phyloP scores from a whole-genome alignment of 2,113 vertebrate species.

The Myotis brandtii region DNA sequence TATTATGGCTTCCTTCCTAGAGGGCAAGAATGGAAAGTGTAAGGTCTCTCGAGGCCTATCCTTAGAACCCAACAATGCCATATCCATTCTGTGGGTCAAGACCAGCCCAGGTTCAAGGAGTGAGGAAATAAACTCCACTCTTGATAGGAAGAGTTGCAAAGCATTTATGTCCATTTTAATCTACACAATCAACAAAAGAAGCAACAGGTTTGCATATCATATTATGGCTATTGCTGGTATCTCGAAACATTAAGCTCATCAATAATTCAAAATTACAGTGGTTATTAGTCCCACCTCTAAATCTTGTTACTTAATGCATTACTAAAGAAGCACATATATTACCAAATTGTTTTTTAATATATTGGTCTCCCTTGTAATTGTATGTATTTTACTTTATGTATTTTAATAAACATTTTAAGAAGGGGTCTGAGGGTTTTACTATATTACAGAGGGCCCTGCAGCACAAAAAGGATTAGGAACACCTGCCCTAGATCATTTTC shows the following conservation, averaged over 20 bases:
- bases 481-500: not conserved
- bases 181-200: not conserved
- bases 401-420: not conserved
- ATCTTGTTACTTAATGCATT: not conserved
- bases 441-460: not conserved
- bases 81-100: not conserved
- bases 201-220: not conserved
- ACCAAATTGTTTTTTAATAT: not conserved
- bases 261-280: conserved; percentile 6
- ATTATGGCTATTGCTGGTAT: not conserved
- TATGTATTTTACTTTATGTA: not conserved
- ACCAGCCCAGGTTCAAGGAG: not conserved
- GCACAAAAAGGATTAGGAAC: not conserved
- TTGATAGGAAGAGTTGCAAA: not conserved
- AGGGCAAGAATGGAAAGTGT: not conserved
- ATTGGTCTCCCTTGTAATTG: not conserved
- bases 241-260: not conserved
- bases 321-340: not conserved
- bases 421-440: not conserved
- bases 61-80: not conserved
- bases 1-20: not conserved
- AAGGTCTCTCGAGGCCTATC: not conserved
- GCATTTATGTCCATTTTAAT: not conserved
- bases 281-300: not conserved
- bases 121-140: not conserved